Conservation (phyloP, 1,140 invertebrate species). For the Cryptotermes secundus region DNA sequence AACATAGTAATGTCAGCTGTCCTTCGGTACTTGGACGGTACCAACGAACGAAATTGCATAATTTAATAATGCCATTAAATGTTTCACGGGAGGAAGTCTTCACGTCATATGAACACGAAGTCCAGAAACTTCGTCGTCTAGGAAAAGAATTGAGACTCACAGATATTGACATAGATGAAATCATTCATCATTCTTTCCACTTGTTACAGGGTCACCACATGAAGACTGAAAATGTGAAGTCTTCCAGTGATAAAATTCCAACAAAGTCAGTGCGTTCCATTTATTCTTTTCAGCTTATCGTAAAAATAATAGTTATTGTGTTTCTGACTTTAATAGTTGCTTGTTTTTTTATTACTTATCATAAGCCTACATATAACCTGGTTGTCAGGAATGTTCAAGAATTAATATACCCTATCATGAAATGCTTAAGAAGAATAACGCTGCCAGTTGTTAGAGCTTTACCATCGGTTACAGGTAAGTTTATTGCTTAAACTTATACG, state of each 20-base stretch:
- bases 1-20: not conserved
- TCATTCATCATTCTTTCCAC: constrained; percentile 27
- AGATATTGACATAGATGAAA: constrained; percentile 29
- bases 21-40: not conserved
- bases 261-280: not conserved
- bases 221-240: not conserved
- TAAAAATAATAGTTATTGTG: not conserved
- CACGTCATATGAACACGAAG: constrained; percentile 26
- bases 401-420: constrained; percentile 67
- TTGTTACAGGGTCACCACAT: not conserved
- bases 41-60: not conserved
- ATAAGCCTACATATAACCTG: constrained; percentile 48
- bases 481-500: no score
- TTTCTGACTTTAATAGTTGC: not conserved
- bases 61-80: constrained; percentile 24
- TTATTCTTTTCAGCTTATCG: not conserved
- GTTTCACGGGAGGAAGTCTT: constrained; percentile 22
- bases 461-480: constrained; percentile 61
- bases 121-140: constrained; percentile 15
- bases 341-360: constrained; percentile 16
- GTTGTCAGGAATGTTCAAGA: constrained; percentile 64
- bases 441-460: constrained; percentile 61
- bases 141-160: constrained; percentile 27
- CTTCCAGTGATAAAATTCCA: constrained; percentile 16
- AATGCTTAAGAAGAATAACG: constrained; percentile 58